phyloP scores from a whole-genome alignment of 2,888 invertebrate species.

The Gymnocheta viridis region DNA sequence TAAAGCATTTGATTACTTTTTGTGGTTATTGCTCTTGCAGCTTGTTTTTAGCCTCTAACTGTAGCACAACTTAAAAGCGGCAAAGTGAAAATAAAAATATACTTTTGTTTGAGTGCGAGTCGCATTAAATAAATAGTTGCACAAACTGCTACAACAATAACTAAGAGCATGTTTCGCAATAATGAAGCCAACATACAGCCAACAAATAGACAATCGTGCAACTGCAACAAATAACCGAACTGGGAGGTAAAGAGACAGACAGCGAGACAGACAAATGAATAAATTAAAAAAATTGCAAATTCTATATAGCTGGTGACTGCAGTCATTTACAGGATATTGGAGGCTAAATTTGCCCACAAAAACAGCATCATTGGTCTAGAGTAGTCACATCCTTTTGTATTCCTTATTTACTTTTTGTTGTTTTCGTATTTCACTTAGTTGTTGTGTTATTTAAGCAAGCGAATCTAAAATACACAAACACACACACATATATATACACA shows the following conservation, averaged over 20 bases:
- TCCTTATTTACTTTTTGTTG: background rate
- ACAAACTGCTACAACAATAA: constrained; percentile 19
- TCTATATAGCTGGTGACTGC: constrained; percentile 52
- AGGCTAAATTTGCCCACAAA: constrained; percentile 48
- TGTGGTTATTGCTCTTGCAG: constrained; percentile 5
- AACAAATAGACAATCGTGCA: constrained; percentile 1
- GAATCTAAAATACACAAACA: constrained; percentile 9
- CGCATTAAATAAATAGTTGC: constrained; percentile 5
- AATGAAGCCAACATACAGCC: constrained; percentile 7
- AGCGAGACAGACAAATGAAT: constrained; percentile 28
- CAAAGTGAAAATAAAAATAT: constrained; percentile 15
- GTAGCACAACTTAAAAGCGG: constrained; percentile 6
- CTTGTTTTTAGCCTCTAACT: constrained; percentile 29
- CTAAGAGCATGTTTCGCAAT: background rate
- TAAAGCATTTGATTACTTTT: constrained; percentile 46
- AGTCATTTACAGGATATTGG: constrained; percentile 64
- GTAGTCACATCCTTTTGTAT: constrained; percentile 15
- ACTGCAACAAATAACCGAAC: background rate
- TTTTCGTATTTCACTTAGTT: background rate
- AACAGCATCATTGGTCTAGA: constrained; percentile 20
- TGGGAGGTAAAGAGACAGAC: background rate
- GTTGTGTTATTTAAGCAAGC: constrained; percentile 26
- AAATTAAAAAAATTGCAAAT: constrained; percentile 35
- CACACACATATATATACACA: background rate
- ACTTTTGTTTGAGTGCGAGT: background rate